Base-by-base conservation (phyloP, 2,797 vertebrate species). In the Hoplostethus atlanticus region DNA sequence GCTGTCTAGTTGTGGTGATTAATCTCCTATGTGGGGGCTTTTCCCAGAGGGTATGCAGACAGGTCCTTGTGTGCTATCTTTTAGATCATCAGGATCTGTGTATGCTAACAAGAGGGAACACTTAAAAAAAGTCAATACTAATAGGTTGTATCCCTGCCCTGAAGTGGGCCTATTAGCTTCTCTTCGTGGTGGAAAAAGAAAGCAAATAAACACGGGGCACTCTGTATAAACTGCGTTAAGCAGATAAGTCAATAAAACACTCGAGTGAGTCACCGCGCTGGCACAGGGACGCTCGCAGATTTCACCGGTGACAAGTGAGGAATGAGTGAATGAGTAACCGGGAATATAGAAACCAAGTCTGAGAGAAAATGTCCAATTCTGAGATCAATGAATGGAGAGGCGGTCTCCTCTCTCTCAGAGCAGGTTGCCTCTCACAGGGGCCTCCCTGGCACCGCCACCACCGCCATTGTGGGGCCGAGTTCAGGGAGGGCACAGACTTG, bases 1-100 rank as follows among this genome's bases (percentile, higher is more conserved):
- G 74, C 80, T 86, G 87, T 84, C 89, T 92, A 56, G 13, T 57
- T 75, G 80, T 77, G 74, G 84, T 87, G 86, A 86, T 88, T 84
- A 91, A 90, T 92, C 88, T 73, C 31, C 82, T 59, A 79, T 4
- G 1, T 53, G 8, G 80, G 77, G 81, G 70, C 70, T 79, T 87
- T 86, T 74, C 66, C 73, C 60, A 60, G 70, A 73, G 56, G 9
- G 40, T 4, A 4, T 70, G 31, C 67, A 82, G 84, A 87, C 84
- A 86, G 70, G 74, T 84, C 78, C 38, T 66, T 30, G 68, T 75
- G 62, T 54, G 71, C 80, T 84, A 85, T 92, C 85, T 71, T 68
- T 73, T 40, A 12, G 73, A 89, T 90, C 81, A 84, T 74, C 66
- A 79, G 77, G 36, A 77, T 84, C 73, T 75, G 72, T 73, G 73